Percentiles rank a stretch among this genome's conserved stretches.
These are phyloP conservation scores for Ceuthmochares aereus DNA, from an alignment of 2,113 vertebrate species.

Conservation along the genomic window DNA sequence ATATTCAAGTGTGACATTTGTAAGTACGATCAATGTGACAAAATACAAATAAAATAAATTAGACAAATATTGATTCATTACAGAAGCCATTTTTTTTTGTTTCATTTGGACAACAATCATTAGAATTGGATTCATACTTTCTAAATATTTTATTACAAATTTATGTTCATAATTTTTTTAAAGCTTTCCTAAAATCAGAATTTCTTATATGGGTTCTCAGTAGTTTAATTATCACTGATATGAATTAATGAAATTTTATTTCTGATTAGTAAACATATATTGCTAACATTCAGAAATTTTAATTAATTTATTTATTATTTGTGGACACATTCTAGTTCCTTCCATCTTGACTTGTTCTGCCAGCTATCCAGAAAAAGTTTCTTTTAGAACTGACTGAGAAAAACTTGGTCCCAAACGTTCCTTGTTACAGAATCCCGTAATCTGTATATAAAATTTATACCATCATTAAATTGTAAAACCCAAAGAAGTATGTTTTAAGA, in stretches of 20 bases:
- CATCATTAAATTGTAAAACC: not conserved
- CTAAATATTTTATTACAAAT: not conserved
- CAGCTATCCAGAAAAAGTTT: not conserved
- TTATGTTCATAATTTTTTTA: not conserved
- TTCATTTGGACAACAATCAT: not conserved
- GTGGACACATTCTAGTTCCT: not conserved
- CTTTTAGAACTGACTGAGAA: not conserved
- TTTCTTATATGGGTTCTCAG: not conserved
- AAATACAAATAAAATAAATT: not conserved
- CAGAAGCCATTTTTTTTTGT: not conserved
- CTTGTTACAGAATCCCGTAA: not conserved
- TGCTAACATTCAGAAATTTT: not conserved
- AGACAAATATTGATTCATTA: not conserved
- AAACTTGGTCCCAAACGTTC: not conserved
- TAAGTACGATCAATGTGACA: constrained; percentile 26
- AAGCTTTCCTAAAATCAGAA: not conserved
- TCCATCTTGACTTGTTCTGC: not conserved
- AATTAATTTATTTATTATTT: not conserved
- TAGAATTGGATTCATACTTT: not conserved
- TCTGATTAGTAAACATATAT: not conserved
- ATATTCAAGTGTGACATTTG: constrained; percentile 7
- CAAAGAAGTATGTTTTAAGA: not conserved
- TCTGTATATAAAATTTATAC: not conserved
- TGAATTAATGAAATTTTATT: not conserved
- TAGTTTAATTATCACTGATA: not conserved